Percentiles rank a stretch among this genome's conserved stretches.
Conservation (phyloP, 2,113 vertebrate genomes). For the Chascanopsetta lugubris region DNA sequence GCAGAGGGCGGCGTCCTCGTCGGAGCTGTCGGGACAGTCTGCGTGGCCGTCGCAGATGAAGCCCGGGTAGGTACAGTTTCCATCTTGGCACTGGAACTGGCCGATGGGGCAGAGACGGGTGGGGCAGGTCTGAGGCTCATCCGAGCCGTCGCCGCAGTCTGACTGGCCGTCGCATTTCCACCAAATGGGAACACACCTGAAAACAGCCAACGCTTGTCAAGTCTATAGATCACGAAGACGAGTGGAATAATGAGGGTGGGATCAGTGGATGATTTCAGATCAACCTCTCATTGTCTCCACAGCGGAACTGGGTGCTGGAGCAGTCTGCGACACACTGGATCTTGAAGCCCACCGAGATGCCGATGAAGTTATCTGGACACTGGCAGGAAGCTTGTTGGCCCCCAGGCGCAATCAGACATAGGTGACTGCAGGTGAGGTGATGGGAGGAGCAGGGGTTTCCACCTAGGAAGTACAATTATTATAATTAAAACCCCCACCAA, state of each 20-base stretch:
- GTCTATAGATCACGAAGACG: not conserved
- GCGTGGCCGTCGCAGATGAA: slow-evolving; percentile 69
- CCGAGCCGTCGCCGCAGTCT: slow-evolving; percentile 75
- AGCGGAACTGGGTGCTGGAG: slow-evolving; percentile 81
- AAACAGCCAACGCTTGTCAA: not conserved
- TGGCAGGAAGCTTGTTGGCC: slow-evolving; percentile 65
- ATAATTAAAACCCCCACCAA: not conserved
- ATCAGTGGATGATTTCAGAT: not conserved
- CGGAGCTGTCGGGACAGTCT: slow-evolving; percentile 76
- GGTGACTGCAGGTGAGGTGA: slow-evolving; percentile 71
- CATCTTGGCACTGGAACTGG: slow-evolving; percentile 78
- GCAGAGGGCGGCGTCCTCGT: slow-evolving; percentile 80
- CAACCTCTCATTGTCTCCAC: slow-evolving; percentile 79
- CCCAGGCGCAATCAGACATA: slow-evolving; percentile 77
- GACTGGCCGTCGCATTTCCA: slow-evolving; percentile 79
- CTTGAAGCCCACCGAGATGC: slow-evolving; percentile 63
- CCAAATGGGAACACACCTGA: slow-evolving; percentile 76
- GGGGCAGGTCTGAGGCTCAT: slow-evolving; percentile 76
- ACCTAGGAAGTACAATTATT: slow-evolving; percentile 42
- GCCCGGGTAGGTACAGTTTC: slow-evolving; percentile 73
- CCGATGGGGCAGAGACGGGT: slow-evolving; percentile 67
- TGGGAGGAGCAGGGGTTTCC: slow-evolving; percentile 75
- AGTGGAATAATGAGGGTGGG: not conserved
- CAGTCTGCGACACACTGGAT: slow-evolving; percentile 79
- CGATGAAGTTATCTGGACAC: slow-evolving; percentile 79